A percentile compares a stretch with the other conserved stretches of the same genome.
Conservation (phyloP, 2,797 vertebrate species). For the Spondyliosoma cantharus region DNA sequence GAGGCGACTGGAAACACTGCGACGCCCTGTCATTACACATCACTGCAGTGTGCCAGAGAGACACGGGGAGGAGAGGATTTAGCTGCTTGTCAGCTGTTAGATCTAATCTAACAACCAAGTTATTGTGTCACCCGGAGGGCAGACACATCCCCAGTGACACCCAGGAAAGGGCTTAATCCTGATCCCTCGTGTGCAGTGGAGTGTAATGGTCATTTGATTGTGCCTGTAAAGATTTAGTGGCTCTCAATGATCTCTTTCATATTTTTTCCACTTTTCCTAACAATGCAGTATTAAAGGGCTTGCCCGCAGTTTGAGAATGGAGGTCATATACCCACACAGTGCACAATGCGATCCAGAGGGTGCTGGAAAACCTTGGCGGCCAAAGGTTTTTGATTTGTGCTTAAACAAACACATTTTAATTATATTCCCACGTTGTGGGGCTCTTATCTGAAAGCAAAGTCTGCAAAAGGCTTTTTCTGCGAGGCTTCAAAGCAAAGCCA, state of each 20-base stretch:
- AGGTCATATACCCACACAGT: background rate
- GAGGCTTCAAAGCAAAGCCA: slow-evolving; percentile 14
- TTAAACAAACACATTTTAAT: slow-evolving; percentile 22
- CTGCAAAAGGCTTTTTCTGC: background rate
- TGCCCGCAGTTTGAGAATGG: background rate
- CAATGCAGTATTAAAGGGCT: background rate
- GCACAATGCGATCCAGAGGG: background rate
- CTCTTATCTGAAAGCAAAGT: slow-evolving; percentile 23
- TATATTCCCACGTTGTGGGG: background rate
- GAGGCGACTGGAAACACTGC: slow-evolving; percentile 29
- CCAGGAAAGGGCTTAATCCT: slow-evolving; percentile 65
- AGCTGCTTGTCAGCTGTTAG: slow-evolving; percentile 72
- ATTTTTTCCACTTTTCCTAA: too few species aligned
- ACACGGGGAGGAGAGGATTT: slow-evolving; percentile 67
- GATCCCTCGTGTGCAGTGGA: slow-evolving; percentile 24
- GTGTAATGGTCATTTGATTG: slow-evolving; percentile 46
- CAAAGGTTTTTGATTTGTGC: slow-evolving; percentile 1
- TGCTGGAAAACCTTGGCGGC: background rate
- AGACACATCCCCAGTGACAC: slow-evolving; percentile 51
- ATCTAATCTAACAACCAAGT: slow-evolving; percentile 74
- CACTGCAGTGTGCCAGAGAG: slow-evolving; percentile 49
- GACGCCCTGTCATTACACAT: slow-evolving; percentile 36
- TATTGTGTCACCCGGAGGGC: slow-evolving; percentile 58
- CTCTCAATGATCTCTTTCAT: background rate
- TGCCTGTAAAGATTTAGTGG: slow-evolving; percentile 16